These are phyloP conservation scores for Bubalus kerabau DNA, from an alignment of 2,113 vertebrate species.

Conservation along the genomic window DNA sequence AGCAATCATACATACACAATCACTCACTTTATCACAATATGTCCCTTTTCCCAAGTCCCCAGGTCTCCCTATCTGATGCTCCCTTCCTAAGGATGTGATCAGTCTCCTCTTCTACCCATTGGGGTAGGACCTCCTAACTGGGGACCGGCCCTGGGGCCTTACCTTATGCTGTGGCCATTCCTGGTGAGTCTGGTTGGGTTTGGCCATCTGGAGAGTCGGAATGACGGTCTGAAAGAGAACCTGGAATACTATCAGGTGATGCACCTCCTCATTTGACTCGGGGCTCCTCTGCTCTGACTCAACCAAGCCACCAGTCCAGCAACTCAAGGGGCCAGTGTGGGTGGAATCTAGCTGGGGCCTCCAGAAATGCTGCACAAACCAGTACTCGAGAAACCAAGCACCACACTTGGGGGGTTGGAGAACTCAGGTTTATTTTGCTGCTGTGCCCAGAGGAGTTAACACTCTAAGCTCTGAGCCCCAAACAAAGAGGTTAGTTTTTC, in stretches of 20 bases:
- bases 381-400: neutral
- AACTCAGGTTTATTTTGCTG: neutral
- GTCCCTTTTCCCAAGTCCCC: neutral
- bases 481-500: neutral
- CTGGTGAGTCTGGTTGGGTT: neutral
- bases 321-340: neutral
- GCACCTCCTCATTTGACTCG: neutral
- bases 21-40: neutral
- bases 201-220: rapidly evolving
- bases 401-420: neutral
- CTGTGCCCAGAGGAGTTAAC: neutral
- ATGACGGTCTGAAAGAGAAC: neutral
- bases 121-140: neutral
- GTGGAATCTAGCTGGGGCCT: neutral
- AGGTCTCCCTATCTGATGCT: neutral
- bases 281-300: neutral
- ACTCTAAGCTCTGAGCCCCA: neutral
- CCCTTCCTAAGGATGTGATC: neutral
- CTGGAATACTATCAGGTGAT: neutral
- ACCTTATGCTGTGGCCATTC: neutral
- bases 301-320: neutral
- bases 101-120: neutral
- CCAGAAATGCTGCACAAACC: neutral
- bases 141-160: neutral
- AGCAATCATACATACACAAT: neutral